Evolutionary conservation across 1,140 invertebrate species (phyloP).

Genomic region (Onthophagus taurus): DNA sequence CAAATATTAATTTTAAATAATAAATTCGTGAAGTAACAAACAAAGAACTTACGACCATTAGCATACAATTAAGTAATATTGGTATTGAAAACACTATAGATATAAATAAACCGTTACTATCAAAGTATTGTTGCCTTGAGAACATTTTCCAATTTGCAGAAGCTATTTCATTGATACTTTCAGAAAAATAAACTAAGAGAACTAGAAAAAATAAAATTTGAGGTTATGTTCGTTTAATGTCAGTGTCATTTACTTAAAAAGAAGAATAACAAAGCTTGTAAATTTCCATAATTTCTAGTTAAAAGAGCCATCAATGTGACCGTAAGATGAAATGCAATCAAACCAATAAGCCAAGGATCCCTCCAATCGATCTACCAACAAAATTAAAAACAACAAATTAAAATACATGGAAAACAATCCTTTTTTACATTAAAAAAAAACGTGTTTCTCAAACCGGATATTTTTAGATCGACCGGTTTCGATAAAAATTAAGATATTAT

Average conservation of each 20-base stretch:
- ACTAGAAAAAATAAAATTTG: conserved; percentile 43
- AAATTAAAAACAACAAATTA: too few species aligned
- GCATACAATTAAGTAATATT: conserved; percentile 81
- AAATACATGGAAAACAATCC: too few species aligned
- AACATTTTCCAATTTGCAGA: conserved; percentile 77
- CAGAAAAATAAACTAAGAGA: conserved; percentile 75
- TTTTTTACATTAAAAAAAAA: too few species aligned
- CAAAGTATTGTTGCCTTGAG: conserved; percentile 86
- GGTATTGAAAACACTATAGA: conserved; percentile 85
- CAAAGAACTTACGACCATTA: conserved; percentile 74
- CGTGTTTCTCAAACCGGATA: too few species aligned
- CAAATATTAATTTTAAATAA: background rate
- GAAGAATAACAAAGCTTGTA: conserved; percentile 75
- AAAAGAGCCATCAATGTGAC: conserved; percentile 68
- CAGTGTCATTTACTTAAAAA: conserved; percentile 59
- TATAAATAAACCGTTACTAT: conserved; percentile 85
- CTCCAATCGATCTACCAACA: conserved; percentile 79
- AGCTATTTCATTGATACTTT: conserved; percentile 79
- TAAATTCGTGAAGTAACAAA: background rate
- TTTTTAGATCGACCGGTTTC: too few species aligned
- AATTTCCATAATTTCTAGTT: conserved; percentile 76
- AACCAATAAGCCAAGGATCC: conserved; percentile 73
- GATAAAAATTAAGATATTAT: too few species aligned
- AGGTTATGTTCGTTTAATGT: conserved; percentile 10
- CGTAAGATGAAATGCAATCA: conserved; percentile 64